Evolutionary conservation across 2,888 invertebrate species (phyloP).

Genomic region (Nasonia oneida): DNA sequence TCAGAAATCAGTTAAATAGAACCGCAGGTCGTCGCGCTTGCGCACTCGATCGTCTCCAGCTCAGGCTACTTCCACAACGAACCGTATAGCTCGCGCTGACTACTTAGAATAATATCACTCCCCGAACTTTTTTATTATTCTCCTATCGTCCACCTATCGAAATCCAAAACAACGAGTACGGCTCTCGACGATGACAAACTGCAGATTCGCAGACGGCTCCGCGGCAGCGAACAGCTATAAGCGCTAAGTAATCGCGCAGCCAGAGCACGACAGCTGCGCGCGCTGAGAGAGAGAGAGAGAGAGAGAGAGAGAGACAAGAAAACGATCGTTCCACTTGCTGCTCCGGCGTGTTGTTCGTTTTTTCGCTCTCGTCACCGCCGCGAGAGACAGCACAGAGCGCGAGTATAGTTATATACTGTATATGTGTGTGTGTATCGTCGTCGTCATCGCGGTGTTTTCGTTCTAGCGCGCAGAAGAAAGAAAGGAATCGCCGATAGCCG

Average conservation of each 20-base stretch:
- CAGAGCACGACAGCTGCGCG: background rate
- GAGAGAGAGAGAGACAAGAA: background rate
- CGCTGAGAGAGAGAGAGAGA: background rate
- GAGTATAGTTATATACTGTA: too few species aligned
- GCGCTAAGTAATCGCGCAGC: background rate
- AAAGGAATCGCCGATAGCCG: background rate
- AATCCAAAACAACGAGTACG: background rate
- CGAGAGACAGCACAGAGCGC: background rate
- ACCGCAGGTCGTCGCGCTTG: background rate
- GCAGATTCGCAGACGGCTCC: background rate
- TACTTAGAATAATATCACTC: too few species aligned
- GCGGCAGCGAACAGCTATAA: background rate
- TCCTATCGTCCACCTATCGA: background rate
- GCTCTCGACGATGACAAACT: background rate
- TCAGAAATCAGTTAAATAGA: too few species aligned
- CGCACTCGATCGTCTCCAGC: background rate
- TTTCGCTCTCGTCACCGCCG: background rate
- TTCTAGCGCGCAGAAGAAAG: constrained; percentile 12
- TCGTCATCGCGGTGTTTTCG: constrained; percentile 19
- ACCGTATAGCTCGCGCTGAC: background rate
- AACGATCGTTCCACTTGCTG: constrained; percentile 27
- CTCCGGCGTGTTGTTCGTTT: background rate
- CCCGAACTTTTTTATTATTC: background rate
- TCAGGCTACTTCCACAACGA: background rate
- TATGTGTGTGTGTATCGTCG: background rate